These are phyloP conservation scores for Ptychoptera albimana DNA, from an alignment of 2,888 invertebrate genomes.

Conservation along the genomic window DNA sequence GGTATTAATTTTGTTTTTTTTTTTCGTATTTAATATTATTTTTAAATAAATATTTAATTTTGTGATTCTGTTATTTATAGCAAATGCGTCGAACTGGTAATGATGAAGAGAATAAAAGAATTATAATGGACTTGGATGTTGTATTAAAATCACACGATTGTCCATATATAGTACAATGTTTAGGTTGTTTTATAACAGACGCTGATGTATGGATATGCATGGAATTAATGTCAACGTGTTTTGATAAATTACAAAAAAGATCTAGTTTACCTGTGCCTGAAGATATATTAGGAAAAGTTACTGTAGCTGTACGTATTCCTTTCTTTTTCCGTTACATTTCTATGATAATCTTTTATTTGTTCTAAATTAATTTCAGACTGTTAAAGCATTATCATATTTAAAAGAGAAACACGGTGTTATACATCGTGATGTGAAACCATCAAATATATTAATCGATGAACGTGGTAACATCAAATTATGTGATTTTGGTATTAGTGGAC, in stretches of 20 bases:
- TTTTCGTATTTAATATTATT: not conserved
- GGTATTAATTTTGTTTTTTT: constrained; percentile 33
- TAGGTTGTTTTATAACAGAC: constrained; percentile 95
- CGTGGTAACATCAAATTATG: constrained; percentile 93
- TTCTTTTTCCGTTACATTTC: not conserved
- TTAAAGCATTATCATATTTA: constrained; percentile 91
- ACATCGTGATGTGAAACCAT: constrained; percentile 96
- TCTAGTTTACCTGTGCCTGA: constrained; percentile 86
- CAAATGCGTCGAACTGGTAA: constrained; percentile 97
- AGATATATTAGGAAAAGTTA: constrained; percentile 89
- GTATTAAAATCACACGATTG: constrained; percentile 96
- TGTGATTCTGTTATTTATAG: constrained; percentile 25
- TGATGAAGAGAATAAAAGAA: constrained; percentile 91
- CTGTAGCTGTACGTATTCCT: constrained; percentile 64
- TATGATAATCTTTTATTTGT: constrained; percentile 1
- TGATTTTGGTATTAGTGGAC: constrained; percentile 98
- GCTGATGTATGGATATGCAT: constrained; percentile 99
- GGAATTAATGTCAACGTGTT: constrained; percentile 98
- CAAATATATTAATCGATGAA: constrained; percentile 92
- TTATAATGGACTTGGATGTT: constrained; percentile 97
- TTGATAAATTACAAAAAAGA: constrained; percentile 86
- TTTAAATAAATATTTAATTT: not conserved
- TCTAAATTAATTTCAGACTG: constrained; percentile 45
- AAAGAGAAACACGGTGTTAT: constrained; percentile 96
- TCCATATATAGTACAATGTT: constrained; percentile 90